Evolutionary conservation across 2,888 invertebrate genomes (phyloP), one percentile per base, ranked within the genome.

Genomic region (Rugalucina vietnamica): DNA sequence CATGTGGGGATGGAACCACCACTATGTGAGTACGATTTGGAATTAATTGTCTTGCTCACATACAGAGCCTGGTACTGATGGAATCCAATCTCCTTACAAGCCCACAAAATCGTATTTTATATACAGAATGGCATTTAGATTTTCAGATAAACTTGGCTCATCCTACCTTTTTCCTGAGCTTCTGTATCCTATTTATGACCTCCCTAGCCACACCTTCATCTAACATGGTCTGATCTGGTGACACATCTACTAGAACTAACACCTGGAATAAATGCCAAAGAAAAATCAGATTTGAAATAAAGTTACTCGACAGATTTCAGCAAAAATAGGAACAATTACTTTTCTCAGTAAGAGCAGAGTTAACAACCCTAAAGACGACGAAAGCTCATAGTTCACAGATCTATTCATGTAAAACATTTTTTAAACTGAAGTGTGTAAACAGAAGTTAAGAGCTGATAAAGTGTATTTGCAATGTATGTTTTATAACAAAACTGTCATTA

Each of bases 141-240:
- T n/a, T n/a, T n/a, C n/a, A n/a, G n/a, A n/a, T n/a, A n/a, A n/a
- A n/a, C n/a, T n/a, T n/a, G n/a, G n/a, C n/a, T n/a, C n/a, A n/a
- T n/a, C n/a, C 5, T 80, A 95, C 95, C 93, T 98, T 98, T 95
- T 99, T 99, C 82, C 99, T 96, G 18, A 99, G 96, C 95, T 98
- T 99, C 94, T 99, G 99, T 39, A 99, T 96, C 79, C 99, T 96
- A 94, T 99, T 99, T 83, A 99, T 97, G 34, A 99, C 97, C 95
- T 99, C 99, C 82, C 99, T 96, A 0, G 99, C 98, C 34, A 98
- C 96, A 12, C 99, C 99, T 96, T 99, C 99, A 93, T 99, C 98
- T 86, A 98, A 96, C 97, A 99, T 97, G 36, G 97, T 96, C 93
- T 98, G 97, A 94, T 98, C 98, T 1, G 98, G 98, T 0, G 97